Evolutionary conservation across 2,113 vertebrate species (phyloP), one percentile per base, ranked within the genome.

Genomic region (Hemiprocne comata): DNA sequence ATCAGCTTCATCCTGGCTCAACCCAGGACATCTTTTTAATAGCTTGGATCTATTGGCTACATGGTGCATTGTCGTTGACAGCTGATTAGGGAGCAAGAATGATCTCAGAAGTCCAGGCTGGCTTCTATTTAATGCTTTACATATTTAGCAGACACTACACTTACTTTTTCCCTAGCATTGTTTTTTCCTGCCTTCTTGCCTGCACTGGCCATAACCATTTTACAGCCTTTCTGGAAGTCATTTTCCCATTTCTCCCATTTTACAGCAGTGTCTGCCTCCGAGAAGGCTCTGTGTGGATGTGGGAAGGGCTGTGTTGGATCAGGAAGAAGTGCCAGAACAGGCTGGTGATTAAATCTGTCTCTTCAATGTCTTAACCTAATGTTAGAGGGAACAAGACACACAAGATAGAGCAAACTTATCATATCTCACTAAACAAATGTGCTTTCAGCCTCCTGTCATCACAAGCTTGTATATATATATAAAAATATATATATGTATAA

Each of bases 241-340:
- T 3, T 77, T 57, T 69, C n/a, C 23, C 50, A 3, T 42, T 85
- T 66, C 4, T 86, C 5, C 25, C 6, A 3, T n/a, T 74, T 74
- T 51, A 44, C 25, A 26, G 26, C 7, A 60, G 26, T 25, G 16
- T 21, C 33, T 77, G 8, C 6, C 9, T 62, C 15, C 53, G 31
- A 31, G 9, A 61, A 64, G 7, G 16, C 2, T 70, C 36, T 24
- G 6, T 57, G 6, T 61, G n/a, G 78, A 51, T 0, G 1, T 6
- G 4, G 3, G 11, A 12, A 82, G 7, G 21, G 18, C 3, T 2
- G 1, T 31, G 5, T 6, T 44, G 13, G 10, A 51, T 24, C 13
- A 31, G 19, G 13, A 58, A 62, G 8, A 6, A 33, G 3, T 25
- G 44, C 28, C 29, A 73, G 10, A 67, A 55, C 2, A 60, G 33